Evolutionary conservation across 92 coral and sea anemone genomes (phyloP).

Genomic region (Porites evermanni): DNA sequence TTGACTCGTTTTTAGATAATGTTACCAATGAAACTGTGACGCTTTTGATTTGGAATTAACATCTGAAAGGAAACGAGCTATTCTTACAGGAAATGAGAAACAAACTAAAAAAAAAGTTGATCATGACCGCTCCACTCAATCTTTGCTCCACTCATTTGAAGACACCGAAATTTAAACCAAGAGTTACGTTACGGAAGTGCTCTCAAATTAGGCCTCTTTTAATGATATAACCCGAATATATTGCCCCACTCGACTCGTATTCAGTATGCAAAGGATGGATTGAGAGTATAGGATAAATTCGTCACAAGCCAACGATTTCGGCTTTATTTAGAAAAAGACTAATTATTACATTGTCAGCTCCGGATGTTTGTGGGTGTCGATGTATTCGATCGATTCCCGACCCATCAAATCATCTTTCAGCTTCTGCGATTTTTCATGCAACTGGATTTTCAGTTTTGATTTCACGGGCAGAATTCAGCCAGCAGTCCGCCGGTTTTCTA

Average conservation of each 20-base stretch:
- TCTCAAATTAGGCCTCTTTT: not conserved
- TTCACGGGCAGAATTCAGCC: not conserved
- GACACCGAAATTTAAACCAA: not conserved
- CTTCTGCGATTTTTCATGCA: not conserved
- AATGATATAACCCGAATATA: too few species aligned
- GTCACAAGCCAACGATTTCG: constrained; percentile 12
- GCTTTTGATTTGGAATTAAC: constrained; percentile 2
- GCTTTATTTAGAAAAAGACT: not conserved
- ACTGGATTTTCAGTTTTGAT: not conserved
- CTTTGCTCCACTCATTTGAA: not conserved
- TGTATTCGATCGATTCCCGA: constrained; percentile 1
- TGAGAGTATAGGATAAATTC: not conserved
- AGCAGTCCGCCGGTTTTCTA: too few species aligned
- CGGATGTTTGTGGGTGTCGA: constrained; percentile 29
- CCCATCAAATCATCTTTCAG: constrained; percentile 1
- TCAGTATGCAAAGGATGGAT: not conserved
- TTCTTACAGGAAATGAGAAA: not conserved
- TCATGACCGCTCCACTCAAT: not conserved
- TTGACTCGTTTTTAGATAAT: too few species aligned
- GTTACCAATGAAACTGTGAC: not conserved
- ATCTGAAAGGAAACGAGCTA: constrained; percentile 3
- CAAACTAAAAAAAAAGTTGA: not conserved
- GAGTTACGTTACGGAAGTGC: constrained; percentile 23
- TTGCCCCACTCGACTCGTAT: too few species aligned
- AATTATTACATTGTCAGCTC: not conserved